Evolutionary conservation across 1,140 invertebrate species (phyloP).

Genomic region (Helicoverpa armigera): DNA sequence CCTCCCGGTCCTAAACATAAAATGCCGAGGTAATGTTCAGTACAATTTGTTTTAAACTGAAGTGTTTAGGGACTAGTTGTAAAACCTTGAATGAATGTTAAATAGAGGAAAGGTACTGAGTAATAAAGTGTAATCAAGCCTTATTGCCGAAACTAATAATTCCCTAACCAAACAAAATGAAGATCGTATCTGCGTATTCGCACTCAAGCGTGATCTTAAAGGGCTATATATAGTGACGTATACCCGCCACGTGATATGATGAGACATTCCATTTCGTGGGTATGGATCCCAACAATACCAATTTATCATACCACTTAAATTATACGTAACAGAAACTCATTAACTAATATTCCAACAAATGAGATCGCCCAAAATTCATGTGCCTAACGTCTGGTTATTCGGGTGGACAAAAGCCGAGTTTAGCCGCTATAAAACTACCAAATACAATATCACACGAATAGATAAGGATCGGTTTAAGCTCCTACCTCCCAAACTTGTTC

Average conservation of each 20-base stretch:
- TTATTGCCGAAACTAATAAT: too few relatives aligned
- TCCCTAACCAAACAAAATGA: too few relatives aligned
- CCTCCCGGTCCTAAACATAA: conserved; percentile 15
- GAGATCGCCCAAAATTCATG: conserved; percentile 54
- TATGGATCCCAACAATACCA: conserved; percentile 10
- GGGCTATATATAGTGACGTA: neutral
- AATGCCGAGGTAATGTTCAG: conserved; percentile 10
- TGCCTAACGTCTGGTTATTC: conserved; percentile 47
- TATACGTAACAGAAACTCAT: conserved; percentile 33
- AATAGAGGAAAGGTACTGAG: neutral
- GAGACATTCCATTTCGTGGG: neutral
- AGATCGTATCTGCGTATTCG: too few relatives aligned
- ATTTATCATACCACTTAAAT: conserved; percentile 19
- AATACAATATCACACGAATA: conserved; percentile 51
- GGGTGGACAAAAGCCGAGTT: conserved; percentile 56
- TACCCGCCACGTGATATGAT: neutral
- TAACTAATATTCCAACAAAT: conserved; percentile 53
- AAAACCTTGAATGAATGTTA: neutral
- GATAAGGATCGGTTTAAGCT: conserved; percentile 47
- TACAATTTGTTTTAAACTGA: conserved; percentile 35
- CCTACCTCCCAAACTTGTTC: conserved; percentile 62
- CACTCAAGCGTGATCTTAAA: too few relatives aligned
- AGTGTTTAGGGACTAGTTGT: conserved; percentile 7
- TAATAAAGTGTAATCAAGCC: too few relatives aligned
- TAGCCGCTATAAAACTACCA: conserved; percentile 53